Percentiles rank a stretch among this genome's conserved stretches.
phyloP scores from a whole-genome alignment of 1,140 invertebrate genomes.

The Aphaenogaster ashmeadi region DNA sequence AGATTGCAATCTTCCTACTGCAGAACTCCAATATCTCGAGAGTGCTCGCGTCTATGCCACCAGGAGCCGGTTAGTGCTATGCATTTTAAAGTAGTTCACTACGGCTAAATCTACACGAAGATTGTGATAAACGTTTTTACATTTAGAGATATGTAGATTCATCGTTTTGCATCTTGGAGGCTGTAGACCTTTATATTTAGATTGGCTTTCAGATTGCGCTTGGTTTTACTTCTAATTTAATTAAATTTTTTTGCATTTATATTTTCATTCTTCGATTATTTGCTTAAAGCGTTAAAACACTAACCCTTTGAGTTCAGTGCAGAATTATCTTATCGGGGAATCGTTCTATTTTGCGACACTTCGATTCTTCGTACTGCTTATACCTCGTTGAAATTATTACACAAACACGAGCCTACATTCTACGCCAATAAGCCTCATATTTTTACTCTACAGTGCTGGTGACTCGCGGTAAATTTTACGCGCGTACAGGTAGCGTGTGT shows the following conservation, averaged over 20 bases:
- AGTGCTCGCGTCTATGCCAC: slow-evolving; percentile 80
- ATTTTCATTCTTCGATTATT: not conserved
- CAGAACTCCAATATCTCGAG: slow-evolving; percentile 67
- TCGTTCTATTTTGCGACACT: not conserved
- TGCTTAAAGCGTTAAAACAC: not conserved
- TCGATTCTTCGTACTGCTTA: not conserved
- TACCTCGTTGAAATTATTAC: not conserved
- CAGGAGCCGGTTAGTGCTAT: slow-evolving; percentile 78
- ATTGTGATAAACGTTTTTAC: not conserved
- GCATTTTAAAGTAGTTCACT: not conserved
- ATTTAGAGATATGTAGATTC: not conserved
- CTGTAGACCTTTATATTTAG: not conserved
- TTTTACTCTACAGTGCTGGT: not conserved
- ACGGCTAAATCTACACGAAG: not conserved
- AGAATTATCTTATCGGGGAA: not conserved
- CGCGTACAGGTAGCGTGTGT: not conserved
- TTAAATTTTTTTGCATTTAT: slow-evolving; percentile 1
- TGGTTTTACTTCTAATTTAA: not conserved
- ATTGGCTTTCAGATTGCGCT: not conserved
- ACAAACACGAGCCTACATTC: not conserved
- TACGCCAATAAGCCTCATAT: not conserved
- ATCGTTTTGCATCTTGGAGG: not conserved
- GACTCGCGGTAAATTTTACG: slow-evolving; percentile 20
- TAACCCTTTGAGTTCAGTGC: not conserved
- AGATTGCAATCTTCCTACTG: slow-evolving; percentile 71